These are phyloP conservation scores for Chrysina gloriosa DNA, from an alignment of 2,888 invertebrate species.

Conservation along the genomic window DNA sequence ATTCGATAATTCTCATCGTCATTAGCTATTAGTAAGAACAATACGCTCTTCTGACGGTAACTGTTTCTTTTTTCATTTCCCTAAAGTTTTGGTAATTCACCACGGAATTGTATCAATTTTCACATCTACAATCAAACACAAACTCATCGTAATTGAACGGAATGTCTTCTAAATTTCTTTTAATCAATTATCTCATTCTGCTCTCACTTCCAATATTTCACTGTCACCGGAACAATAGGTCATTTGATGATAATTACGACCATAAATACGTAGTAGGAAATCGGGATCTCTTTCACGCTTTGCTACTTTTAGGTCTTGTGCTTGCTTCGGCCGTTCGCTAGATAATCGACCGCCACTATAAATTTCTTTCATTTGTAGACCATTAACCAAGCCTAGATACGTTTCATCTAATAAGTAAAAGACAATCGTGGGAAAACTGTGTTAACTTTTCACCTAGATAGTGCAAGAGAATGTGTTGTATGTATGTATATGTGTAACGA, in stretches of 20 bases:
- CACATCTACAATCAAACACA: too few relatives aligned
- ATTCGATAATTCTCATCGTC: too few relatives aligned
- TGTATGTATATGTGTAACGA: too few relatives aligned
- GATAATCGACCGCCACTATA: background rate
- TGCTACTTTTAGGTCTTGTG: background rate
- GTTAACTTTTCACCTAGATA: slow-evolving; percentile 6
- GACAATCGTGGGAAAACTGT: slow-evolving; percentile 7
- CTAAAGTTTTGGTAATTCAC: too few relatives aligned
- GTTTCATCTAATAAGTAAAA: background rate
- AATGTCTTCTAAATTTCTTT: too few relatives aligned
- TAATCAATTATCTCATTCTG: background rate
- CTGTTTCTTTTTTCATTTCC: too few relatives aligned
- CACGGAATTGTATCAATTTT: too few relatives aligned
- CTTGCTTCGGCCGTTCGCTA: background rate
- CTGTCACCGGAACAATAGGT: slow-evolving; percentile 15
- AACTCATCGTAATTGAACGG: too few relatives aligned
- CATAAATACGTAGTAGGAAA: background rate
- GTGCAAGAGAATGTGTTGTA: background rate
- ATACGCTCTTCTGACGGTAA: too few relatives aligned
- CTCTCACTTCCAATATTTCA: background rate
- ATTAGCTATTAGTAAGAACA: too few relatives aligned
- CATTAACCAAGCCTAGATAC: background rate
- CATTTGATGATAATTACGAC: slow-evolving; percentile 17
- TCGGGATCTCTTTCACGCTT: slow-evolving; percentile 9
- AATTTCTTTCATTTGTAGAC: background rate